Base-by-base conservation (phyloP, 1,140 invertebrate species). In the Meloidogyne chitwoodi region DNA sequence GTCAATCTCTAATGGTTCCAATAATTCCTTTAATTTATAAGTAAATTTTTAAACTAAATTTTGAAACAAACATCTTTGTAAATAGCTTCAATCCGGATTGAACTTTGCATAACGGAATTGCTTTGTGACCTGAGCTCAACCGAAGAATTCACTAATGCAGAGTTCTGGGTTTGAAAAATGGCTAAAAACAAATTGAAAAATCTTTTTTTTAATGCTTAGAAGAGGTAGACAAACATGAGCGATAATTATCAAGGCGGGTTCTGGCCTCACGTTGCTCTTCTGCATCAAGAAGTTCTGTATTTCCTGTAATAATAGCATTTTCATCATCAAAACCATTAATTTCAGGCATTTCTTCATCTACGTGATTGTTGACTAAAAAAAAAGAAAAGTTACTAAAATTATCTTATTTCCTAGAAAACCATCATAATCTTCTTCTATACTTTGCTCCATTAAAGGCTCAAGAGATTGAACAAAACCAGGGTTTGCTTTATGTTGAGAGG, bases 1-100 rank as follows among this genome's bases (percentile, higher is more conserved):
- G 29, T 62, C 48, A 22, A 10, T n/a, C 14, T 77, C 73, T 29
- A 29, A 64, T 27, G 74, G 74, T n/a, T 77, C 74, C 63, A 77
- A 27, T 19, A 68, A 62, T 68, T 75, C 71, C 71, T 73, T 34
- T 34, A 63, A 34, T 29, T 26, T 66, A 1, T 4, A 67, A 67
- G 0, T 31, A 6, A 22, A 0, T 41, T 67, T 41, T 26, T 6
- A 8, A 38, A 41, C n/a, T 5, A 56, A 56, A 56, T 24, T 26
- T 8, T 22, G 10, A 67, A 67, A 29, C 26, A 29, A 34, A 67
- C 29, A n/a, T 67, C 22, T 22, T 67, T 67, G 16, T 41, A 67
- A 67, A 67, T 67, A 26, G n/a, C 29, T 8, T 31, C 38, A 24
- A 31, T 8, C 16, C 65, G 16, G 0, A 67, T 22, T 6, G 65